These are phyloP conservation scores for Callimorpha dominula DNA, from an alignment of 2,888 invertebrate species.

Conservation along the genomic window DNA sequence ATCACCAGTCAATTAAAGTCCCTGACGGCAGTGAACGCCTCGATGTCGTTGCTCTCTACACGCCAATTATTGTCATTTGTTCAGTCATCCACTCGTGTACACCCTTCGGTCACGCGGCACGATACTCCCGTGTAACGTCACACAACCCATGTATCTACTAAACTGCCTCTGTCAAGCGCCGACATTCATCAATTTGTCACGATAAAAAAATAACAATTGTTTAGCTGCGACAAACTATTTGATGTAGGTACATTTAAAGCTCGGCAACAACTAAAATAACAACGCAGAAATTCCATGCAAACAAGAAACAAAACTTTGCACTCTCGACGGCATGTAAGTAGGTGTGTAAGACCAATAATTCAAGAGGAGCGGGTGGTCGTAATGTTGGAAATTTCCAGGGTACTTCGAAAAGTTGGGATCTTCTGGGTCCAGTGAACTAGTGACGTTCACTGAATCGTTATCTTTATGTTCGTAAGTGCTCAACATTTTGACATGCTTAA, in stretches of 20 bases:
- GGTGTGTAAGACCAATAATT: slow-evolving; percentile 82
- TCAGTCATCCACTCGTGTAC: slow-evolving; percentile 66
- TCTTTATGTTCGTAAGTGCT: slow-evolving; percentile 48
- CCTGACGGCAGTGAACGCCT: slow-evolving; percentile 63
- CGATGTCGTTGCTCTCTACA: slow-evolving; percentile 66
- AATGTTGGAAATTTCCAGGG: slow-evolving; percentile 79
- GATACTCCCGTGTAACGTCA: slow-evolving; percentile 39
- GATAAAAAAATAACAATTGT: slow-evolving; percentile 26
- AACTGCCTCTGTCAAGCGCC: slow-evolving; percentile 31
- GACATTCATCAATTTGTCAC: slow-evolving; percentile 32
- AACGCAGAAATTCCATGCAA: slow-evolving; percentile 70
- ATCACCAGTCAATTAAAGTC: slow-evolving; percentile 82
- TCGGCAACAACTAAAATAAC: slow-evolving; percentile 59
- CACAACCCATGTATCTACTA: slow-evolving; percentile 35
- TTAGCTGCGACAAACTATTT: slow-evolving; percentile 36
- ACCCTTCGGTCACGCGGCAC: slow-evolving; percentile 55
- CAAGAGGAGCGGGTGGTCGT: slow-evolving; percentile 79
- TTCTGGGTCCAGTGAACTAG: slow-evolving; percentile 70
- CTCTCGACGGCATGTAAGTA: slow-evolving; percentile 76
- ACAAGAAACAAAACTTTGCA: slow-evolving; percentile 81
- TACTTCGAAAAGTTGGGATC: slow-evolving; percentile 70
- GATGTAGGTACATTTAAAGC: slow-evolving; percentile 43
- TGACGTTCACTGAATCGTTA: slow-evolving; percentile 64
- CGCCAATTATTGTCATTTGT: slow-evolving; percentile 80
- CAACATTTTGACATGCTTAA: slow-evolving; percentile 26